phyloP scores from a whole-genome alignment of 2,113 vertebrate species.

The Ceyx margarethae region DNA sequence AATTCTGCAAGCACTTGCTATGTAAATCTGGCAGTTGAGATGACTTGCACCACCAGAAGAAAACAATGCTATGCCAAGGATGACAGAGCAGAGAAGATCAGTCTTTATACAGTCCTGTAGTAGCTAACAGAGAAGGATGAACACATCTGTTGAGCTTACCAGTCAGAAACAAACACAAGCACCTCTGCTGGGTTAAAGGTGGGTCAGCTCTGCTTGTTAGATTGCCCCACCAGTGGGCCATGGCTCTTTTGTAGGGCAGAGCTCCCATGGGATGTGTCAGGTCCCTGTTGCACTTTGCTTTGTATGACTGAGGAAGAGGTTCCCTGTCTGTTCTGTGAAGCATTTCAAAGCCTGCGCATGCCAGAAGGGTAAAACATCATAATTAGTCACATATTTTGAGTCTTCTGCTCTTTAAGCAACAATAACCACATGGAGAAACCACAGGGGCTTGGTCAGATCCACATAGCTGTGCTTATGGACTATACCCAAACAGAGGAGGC shows the following conservation, averaged over 20 bases:
- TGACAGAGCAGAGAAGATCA: not conserved
- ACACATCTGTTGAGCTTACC: not conserved
- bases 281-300: fast-evolving
- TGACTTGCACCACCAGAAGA: not conserved
- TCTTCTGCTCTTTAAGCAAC: slow-evolving; percentile 37
- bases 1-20: not conserved
- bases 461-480: slow-evolving; percentile 36
- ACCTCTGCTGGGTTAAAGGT: not conserved
- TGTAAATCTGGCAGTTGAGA: not conserved
- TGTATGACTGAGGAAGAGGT: not conserved
- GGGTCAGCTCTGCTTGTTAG: not conserved
- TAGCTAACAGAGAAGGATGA: not conserved
- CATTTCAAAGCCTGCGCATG: not conserved
- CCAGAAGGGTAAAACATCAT: not conserved
- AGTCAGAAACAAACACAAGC: not conserved
- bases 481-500: not conserved
- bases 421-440: slow-evolving; percentile 30
- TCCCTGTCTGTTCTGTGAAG: not conserved
- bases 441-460: not conserved
- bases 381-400: slow-evolving; percentile 36
- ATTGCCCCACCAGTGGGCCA: fast-evolving
- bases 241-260: not conserved
- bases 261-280: not conserved
- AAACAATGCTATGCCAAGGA: fast-evolving
- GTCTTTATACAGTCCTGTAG: not conserved